Base-by-base conservation (phyloP, 2,113 vertebrate species). In the Brachyhypopomus occidentalis region DNA sequence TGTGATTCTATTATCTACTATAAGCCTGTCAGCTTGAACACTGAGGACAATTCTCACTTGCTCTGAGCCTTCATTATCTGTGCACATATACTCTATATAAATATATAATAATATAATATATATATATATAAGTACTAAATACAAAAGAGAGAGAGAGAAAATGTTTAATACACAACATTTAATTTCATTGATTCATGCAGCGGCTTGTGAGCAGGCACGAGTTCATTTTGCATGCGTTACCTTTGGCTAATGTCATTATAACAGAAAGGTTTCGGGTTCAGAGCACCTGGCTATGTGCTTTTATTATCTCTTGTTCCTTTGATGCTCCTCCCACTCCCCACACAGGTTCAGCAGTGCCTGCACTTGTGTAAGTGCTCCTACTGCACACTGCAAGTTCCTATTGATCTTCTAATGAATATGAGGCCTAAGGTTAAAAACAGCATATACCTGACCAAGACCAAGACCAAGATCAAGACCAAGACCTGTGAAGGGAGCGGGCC, bases 371-470 rank as follows among this genome's bases (percentile, higher is more conserved):
- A 55, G 77, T 30, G 72, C 59, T 64, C 34, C 75, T 72, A 25
- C 79, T 75, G 72, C 45, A 79, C 67, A 82, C 64, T 27, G 67
- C 69, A 55, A 79, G 56, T 25, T 76, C 75, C 72, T 77, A 86
- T 86, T 79, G 85, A 86, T 86, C 82, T 75, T 1, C 45, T 76
- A 81, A 84, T 75, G 52, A 86, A 81, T 79, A 72, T 70, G 60
- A 67, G 72, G 71, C 63, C 78, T 59, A 82, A 63, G 76, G 41
- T 66, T 75, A 70, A 78, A 62, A 83, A 22, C 56, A 25, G 56
- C 20, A 36, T 75, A 86, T 79, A 79, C 59, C 70, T 56, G 66
- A 84, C 48, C 22, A 23, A 70, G 14, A n/a, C 22, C n/a, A n/a
- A n/a, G n/a, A n/a, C n/a, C n/a, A n/a, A n/a, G n/a, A n/a, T n/a